Conservation (phyloP, 2,888 invertebrate species). For the Vannuccia rotundouncinata region DNA sequence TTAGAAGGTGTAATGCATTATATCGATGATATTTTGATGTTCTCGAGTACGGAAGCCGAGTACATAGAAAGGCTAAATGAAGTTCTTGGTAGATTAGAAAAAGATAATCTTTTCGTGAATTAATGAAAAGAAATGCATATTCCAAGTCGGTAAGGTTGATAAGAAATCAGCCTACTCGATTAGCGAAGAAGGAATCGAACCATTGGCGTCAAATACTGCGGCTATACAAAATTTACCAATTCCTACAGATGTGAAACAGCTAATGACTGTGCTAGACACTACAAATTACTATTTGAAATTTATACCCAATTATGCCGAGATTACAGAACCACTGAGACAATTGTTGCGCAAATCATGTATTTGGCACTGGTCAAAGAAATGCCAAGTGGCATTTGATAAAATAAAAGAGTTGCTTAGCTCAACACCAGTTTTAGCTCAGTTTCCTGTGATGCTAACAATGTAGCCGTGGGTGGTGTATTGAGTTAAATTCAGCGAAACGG, state of each 20-base stretch:
- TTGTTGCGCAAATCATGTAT: neutral
- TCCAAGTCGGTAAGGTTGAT: neutral
- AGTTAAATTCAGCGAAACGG: neutral
- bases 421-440: neutral
- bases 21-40: neutral
- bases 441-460: neutral
- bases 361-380: conserved; percentile 3
- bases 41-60: conserved; percentile 1
- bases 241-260: neutral
- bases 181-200: neutral
- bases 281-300: conserved; percentile 11
- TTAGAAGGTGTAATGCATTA: conserved; percentile 14
- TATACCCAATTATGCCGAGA: conserved; percentile 8
- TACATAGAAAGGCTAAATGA: conserved; percentile 10
- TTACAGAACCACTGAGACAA: conserved; percentile 5
- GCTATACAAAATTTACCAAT: conserved; percentile 18
- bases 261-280: neutral
- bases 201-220: neutral
- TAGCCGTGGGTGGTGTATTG: neutral
- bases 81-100: conserved; percentile 10
- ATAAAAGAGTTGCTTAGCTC: neutral
- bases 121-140: conserved; percentile 1
- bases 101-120: neutral
- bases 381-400: neutral
- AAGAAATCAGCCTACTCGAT: neutral